A percentile compares a stretch with the other conserved stretches of the same genome.
These are phyloP conservation scores for Oscheius sp. DNA, from an alignment of 2,888 invertebrate species.

Conservation along the genomic window DNA sequence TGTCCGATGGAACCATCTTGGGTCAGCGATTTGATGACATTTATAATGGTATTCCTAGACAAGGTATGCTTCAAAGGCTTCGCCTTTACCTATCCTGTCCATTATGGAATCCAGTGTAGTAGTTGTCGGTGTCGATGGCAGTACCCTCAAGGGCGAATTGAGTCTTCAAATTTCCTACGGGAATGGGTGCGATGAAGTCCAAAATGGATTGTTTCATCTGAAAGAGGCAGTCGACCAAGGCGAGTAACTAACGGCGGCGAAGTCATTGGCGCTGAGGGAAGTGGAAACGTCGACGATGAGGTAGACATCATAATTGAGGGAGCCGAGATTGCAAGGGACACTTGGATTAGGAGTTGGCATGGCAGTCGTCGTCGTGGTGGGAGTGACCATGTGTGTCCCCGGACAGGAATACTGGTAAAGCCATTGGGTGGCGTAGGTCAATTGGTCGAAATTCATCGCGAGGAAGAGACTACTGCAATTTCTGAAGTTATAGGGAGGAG, in stretches of 20 bases:
- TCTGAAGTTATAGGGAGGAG: not conserved
- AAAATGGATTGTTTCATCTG: constrained; percentile 54
- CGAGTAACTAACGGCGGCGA: constrained; percentile 40
- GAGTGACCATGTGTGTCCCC: constrained; percentile 48
- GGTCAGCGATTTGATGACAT: constrained; percentile 41
- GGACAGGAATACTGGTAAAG: constrained; percentile 51
- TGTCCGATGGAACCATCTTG: constrained; percentile 53
- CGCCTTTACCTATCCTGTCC: constrained; percentile 45
- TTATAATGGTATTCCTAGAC: constrained; percentile 42
- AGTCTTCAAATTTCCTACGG: constrained; percentile 43
- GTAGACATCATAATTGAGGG: constrained; percentile 58
- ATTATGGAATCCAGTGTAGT: constrained; percentile 56
- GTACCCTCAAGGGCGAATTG: constrained; percentile 54
- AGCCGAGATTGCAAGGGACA: constrained; percentile 47
- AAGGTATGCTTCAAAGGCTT: not conserved
- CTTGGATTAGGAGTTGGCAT: constrained; percentile 55
- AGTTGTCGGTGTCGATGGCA: constrained; percentile 57
- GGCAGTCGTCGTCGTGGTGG: constrained; percentile 43
- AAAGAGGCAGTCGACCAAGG: too few species aligned
- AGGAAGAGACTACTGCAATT: constrained; percentile 51
- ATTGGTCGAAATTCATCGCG: constrained; percentile 49
- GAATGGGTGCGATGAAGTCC: constrained; percentile 48
- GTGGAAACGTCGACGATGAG: constrained; percentile 59
- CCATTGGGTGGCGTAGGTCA: constrained; percentile 55
- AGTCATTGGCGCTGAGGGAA: constrained; percentile 45